phyloP scores from a whole-genome alignment of 2,888 invertebrate genomes.

The Agrilus mali region DNA sequence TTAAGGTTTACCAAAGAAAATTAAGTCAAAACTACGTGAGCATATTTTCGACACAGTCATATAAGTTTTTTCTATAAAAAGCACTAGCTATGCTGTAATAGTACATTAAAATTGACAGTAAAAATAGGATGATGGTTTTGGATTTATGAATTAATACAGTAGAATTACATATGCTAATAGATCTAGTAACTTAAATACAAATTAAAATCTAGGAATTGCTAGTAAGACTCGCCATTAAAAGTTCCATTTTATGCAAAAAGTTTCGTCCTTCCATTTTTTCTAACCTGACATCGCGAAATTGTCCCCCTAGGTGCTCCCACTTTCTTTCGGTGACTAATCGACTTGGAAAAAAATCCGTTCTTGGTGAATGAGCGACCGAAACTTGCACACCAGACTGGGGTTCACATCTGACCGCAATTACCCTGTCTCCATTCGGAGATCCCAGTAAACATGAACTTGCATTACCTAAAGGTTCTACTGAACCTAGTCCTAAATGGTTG shows the following conservation, averaged over 20 bases:
- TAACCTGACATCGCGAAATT: conserved; percentile 79
- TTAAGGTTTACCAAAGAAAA: too few relatives aligned
- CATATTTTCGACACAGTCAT: too few relatives aligned
- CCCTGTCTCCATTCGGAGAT: conserved; percentile 74
- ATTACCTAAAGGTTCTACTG: conserved; percentile 84
- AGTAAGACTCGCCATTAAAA: conserved; percentile 82
- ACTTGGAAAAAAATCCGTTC: conserved; percentile 78
- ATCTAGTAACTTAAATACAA: neutral
- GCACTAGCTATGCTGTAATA: too few relatives aligned
- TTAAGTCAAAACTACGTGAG: too few relatives aligned
- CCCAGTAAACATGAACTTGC: conserved; percentile 84
- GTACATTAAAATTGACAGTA: too few relatives aligned
- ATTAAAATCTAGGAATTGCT: conserved; percentile 46
- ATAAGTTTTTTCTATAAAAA: too few relatives aligned
- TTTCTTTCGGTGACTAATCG: conserved; percentile 80
- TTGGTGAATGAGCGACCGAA: conserved; percentile 76
- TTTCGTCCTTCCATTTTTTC: conserved; percentile 95
- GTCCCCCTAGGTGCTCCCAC: conserved; percentile 90
- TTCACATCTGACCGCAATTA: conserved; percentile 84
- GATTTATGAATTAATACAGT: too few relatives aligned
- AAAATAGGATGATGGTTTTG: too few relatives aligned
- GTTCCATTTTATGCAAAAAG: conserved; percentile 92
- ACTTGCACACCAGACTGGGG: conserved; percentile 81
- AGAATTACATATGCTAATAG: neutral
- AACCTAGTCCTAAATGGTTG: conserved; percentile 60